Conservation (phyloP, 2,888 invertebrate species). For the Brachyptera risi region DNA sequence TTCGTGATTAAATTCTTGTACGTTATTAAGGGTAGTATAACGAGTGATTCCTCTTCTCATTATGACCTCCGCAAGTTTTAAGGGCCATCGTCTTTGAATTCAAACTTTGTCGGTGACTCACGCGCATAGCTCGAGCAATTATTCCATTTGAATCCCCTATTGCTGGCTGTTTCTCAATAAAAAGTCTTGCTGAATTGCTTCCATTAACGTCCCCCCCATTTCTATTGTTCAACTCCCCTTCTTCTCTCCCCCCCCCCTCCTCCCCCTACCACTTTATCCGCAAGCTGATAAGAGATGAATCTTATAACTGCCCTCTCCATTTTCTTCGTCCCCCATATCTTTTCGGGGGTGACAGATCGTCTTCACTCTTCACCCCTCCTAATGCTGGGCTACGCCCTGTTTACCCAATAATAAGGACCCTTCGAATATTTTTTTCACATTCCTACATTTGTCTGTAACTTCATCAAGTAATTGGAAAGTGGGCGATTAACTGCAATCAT, state of each 20-base stretch:
- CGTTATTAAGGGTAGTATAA: too few species aligned
- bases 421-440: too few species aligned
- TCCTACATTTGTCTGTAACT: too few species aligned
- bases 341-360: not conserved
- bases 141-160: not conserved
- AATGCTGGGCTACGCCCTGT: not conserved
- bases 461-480: too few species aligned
- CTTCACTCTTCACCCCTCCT: too few species aligned
- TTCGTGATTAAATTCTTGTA: too few species aligned
- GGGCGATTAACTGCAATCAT: too few species aligned
- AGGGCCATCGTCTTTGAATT: too few species aligned
- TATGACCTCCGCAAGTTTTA: constrained; percentile 4
- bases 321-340: not conserved
- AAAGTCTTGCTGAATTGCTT: constrained; percentile 4
- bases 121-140: not conserved
- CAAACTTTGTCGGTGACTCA: constrained; percentile 10
- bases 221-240: not conserved
- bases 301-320: not conserved
- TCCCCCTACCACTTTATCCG: too few species aligned
- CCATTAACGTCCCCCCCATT: constrained; percentile 1
- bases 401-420: not conserved
- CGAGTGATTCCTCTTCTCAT: too few species aligned
- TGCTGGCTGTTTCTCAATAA: not conserved
- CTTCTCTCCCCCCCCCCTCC: too few species aligned
- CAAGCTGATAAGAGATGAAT: not conserved